A percentile compares a stretch with the other conserved stretches of the same genome.
Evolutionary conservation across 2,888 invertebrate species (phyloP).

Genomic region (Leucoptera coffeella): DNA sequence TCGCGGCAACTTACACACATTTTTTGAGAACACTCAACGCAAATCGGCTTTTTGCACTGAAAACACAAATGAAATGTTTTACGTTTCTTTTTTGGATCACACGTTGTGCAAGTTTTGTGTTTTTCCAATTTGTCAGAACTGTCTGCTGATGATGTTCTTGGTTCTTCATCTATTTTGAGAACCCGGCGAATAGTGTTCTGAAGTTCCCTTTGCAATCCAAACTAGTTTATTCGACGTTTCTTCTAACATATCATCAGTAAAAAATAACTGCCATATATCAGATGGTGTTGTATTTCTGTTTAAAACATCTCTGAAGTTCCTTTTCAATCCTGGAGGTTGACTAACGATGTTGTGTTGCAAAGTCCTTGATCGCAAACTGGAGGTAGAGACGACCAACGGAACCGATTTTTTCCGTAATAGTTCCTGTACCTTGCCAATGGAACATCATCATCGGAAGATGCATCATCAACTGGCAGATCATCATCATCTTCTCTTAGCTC

Average conservation of each 20-base stretch:
- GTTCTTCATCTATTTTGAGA: conserved; percentile 6
- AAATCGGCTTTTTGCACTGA: conserved; percentile 5
- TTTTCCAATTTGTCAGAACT: conserved; percentile 2
- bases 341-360: conserved; percentile 5
- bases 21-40: conserved; percentile 5
- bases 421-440: conserved; percentile 4
- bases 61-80: conserved; percentile 6
- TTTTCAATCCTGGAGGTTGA: conserved; percentile 4
- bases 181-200: conserved; percentile 4
- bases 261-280: conserved; percentile 2
- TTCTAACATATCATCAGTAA: conserved; percentile 3
- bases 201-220: conserved; percentile 5
- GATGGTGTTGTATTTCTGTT: conserved; percentile 1
- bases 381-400: background rate
- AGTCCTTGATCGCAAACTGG: conserved; percentile 5
- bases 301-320: conserved; percentile 1
- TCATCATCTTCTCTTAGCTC: conserved; percentile 2
- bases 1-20: conserved; percentile 4
- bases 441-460: conserved; percentile 4
- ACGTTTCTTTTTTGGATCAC: conserved; percentile 1
- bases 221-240: conserved; percentile 1
- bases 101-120: conserved; percentile 4
- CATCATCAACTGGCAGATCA: conserved; percentile 1
- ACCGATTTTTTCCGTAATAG: background rate
- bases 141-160: conserved; percentile 1